These are phyloP conservation scores for Sebastiscus tertius DNA, from an alignment of 2,797 vertebrate genomes.

Conservation along the genomic window DNA sequence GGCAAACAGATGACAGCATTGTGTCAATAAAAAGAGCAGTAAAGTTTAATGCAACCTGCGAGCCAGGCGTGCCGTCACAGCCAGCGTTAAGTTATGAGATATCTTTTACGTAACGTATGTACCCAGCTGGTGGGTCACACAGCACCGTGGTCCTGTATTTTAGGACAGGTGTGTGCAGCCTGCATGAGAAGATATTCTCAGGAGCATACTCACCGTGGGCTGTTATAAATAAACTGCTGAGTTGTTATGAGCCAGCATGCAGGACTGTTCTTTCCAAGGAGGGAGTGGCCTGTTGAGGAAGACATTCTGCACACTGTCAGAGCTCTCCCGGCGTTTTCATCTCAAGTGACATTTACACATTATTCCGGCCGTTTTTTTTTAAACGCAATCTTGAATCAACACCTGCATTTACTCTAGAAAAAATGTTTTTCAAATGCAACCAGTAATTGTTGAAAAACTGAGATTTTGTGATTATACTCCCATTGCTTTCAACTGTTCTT, in stretches of 20 bases:
- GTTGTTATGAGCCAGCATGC: conserved; percentile 74
- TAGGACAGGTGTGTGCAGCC: conserved; percentile 65
- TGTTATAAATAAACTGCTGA: conserved; percentile 82
- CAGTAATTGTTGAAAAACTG: neutral
- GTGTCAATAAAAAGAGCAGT: conserved; percentile 1
- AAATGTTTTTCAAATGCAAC: neutral
- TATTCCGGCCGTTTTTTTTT: neutral
- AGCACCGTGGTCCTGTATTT: conserved; percentile 37
- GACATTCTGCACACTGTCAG: conserved; percentile 37
- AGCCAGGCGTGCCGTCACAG: neutral
- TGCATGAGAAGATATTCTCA: conserved; percentile 59
- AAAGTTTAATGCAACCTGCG: neutral
- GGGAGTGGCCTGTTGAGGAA: conserved; percentile 55
- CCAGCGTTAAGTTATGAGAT: neutral
- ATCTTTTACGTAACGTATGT: conserved; percentile 2
- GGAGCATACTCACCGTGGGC: conserved; percentile 57
- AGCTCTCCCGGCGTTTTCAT: neutral
- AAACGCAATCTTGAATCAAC: neutral
- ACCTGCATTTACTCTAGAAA: neutral
- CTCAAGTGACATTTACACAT: neutral
- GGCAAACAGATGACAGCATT: neutral
- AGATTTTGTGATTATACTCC: neutral
- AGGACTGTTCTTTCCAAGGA: conserved; percentile 63
- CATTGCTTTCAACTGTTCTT: neutral
- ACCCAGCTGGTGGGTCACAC: conserved; percentile 49